phyloP scores from a whole-genome alignment of 2,888 invertebrate species.

The Dasysyrphus albostriatus region DNA sequence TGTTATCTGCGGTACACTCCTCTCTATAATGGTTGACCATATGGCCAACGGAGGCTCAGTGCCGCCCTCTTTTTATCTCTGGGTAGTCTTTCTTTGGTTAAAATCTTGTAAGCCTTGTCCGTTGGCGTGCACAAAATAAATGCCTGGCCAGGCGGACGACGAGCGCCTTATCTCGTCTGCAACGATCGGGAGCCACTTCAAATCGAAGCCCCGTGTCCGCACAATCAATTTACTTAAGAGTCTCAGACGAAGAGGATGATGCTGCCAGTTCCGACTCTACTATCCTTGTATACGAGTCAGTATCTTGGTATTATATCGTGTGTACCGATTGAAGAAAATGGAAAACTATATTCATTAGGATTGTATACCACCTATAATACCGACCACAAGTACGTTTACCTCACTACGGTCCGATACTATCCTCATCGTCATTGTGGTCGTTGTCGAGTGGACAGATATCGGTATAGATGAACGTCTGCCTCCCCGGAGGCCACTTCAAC shows the following conservation, averaged over 20 bases:
- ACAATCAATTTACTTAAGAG: conserved; percentile 73
- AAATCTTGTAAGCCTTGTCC: conserved; percentile 54
- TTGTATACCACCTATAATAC: conserved; percentile 30
- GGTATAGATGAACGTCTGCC: conserved; percentile 11
- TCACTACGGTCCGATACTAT: neutral
- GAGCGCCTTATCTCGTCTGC: conserved; percentile 65
- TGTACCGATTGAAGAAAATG: conserved; percentile 61
- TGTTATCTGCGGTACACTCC: conserved; percentile 64
- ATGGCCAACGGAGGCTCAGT: conserved; percentile 62
- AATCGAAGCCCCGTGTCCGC: conserved; percentile 73
- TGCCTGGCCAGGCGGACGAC: conserved; percentile 63
- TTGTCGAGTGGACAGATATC: conserved; percentile 56
- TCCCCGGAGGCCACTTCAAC: conserved; percentile 47
- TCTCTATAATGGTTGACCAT: conserved; percentile 49
- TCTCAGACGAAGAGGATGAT: conserved; percentile 35
- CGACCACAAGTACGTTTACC: conserved; percentile 49
- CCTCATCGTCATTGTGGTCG: conserved; percentile 37
- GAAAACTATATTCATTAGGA: conserved; percentile 74
- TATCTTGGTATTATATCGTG: conserved; percentile 18
- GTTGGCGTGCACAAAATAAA: conserved; percentile 65
- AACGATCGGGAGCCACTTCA: conserved; percentile 73
- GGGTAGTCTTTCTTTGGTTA: conserved; percentile 52
- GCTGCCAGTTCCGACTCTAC: neutral
- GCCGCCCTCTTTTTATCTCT: conserved; percentile 72
- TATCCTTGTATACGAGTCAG: neutral